Evolutionary conservation across 2,888 invertebrate species (phyloP), one percentile per base, ranked within the genome.

Genomic region (Xylota segnis): DNA sequence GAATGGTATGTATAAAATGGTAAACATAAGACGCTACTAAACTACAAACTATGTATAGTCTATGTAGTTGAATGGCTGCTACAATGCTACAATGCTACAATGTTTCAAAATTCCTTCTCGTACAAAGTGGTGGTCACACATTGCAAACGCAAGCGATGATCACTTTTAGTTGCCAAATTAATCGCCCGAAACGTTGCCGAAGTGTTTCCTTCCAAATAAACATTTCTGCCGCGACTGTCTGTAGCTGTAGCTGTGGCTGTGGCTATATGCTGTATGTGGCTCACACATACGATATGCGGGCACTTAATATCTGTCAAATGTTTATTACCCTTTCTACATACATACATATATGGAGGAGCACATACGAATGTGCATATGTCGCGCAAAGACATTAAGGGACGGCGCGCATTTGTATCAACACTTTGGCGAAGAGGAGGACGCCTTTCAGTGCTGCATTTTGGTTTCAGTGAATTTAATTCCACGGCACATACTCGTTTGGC

Each of bases 401-500:
- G 54, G 40, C 18, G 23, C 81, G 75, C 75, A 84, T 81, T 84
- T 65, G 40, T 71, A 81, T 81, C 75, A 81, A 81, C 81, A 81
- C 84, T 84, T 71, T 52, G 58, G 34, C 1, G 65, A 50, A 34
- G 58, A 50, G 40, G 58, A 66, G 34, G 58, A 66, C 56, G 72
- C 76, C 47, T 40, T 58, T 65, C 58, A 59, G 37, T 72, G 66
- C 23, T 81, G 75, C 81, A 76, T 70, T 81, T 71, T 52, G 47
- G 65, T 76, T 76, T 86, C 54, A 71, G 75, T 76, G 66, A 84
- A 81, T 76, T 81, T 84, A 76, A 65, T 84, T 84, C 76, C 82
- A 76, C 65, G 84, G 75, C 75, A 86, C 82, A 82, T 68, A 81
- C 65, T 70, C 56, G 63, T 70, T 83, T 83, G 78, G 40, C 83